Conservation (phyloP, 2,888 invertebrate species). For the Hoplodrina blanda region DNA sequence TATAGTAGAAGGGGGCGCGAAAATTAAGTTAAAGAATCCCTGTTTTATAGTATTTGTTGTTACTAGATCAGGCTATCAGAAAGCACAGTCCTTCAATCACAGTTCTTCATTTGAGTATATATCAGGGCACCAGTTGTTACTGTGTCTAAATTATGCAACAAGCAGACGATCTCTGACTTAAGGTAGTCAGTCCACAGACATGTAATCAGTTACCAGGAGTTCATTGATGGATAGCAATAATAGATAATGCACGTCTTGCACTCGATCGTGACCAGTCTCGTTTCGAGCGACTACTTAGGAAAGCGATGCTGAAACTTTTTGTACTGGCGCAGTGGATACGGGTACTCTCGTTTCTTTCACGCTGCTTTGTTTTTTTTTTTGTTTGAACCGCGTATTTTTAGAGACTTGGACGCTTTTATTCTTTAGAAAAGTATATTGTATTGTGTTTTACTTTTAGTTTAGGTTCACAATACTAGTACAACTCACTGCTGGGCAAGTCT, state of each 20-base stretch:
- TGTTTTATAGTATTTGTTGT: too few relatives aligned
- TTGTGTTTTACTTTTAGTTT: background rate
- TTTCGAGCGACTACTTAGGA: constrained; percentile 10
- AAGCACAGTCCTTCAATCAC: background rate
- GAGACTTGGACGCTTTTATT: background rate
- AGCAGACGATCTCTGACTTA: constrained; percentile 27
- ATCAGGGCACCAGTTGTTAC: constrained; percentile 1
- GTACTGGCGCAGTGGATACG: background rate
- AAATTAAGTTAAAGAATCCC: too few relatives aligned
- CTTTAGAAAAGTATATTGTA: background rate
- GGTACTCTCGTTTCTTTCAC: background rate
- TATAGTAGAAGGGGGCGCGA: too few relatives aligned
- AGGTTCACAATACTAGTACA: background rate
- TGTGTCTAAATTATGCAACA: background rate
- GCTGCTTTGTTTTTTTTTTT: background rate
- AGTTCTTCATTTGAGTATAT: background rate
- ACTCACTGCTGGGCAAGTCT: background rate
- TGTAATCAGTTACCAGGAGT: constrained; percentile 41
- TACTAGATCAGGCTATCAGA: too few relatives aligned
- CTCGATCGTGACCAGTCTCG: constrained; percentile 38
- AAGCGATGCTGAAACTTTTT: constrained; percentile 15
- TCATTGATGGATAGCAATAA: constrained; percentile 36
- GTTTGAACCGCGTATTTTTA: background rate
- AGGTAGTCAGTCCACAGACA: background rate
- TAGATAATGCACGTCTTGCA: constrained; percentile 31